A percentile compares a stretch with the other conserved stretches of the same genome.
phyloP scores from a whole-genome alignment of 2,113 vertebrate genomes.

The Thomomys bottae region DNA sequence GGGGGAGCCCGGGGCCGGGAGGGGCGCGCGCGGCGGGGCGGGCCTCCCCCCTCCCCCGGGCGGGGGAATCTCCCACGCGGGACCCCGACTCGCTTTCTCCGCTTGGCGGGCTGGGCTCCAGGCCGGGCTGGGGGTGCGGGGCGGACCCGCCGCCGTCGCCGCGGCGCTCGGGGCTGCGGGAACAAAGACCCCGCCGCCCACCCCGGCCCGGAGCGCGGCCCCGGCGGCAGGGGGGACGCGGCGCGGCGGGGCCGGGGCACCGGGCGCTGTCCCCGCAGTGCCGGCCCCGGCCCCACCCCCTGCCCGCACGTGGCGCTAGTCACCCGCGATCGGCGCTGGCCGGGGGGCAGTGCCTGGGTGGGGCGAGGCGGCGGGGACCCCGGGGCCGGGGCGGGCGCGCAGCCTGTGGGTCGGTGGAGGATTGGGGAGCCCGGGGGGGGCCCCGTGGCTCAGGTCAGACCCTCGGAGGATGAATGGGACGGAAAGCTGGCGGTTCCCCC shows the following conservation, averaged over 20 bases:
- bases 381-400: background rate
- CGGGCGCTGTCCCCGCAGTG: slow-evolving; percentile 57
- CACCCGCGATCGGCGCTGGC: slow-evolving; percentile 51
- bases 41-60: background rate
- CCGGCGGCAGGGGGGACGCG: slow-evolving; percentile 30
- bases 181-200: slow-evolving; percentile 79
- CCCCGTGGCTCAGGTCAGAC: slow-evolving; percentile 43
- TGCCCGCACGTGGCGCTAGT: slow-evolving; percentile 74
- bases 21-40: background rate
- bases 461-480: slow-evolving; percentile 45
- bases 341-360: slow-evolving; percentile 47
- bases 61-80: background rate
- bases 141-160: slow-evolving; percentile 66
- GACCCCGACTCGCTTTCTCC: background rate
- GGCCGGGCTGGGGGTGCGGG: slow-evolving; percentile 55
- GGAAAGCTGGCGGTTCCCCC: slow-evolving; percentile 54
- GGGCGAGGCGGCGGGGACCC: slow-evolving; percentile 54
- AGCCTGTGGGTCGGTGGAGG: background rate
- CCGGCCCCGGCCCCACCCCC: slow-evolving; percentile 62
- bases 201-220: slow-evolving; percentile 64
- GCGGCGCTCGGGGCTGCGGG: slow-evolving; percentile 71
- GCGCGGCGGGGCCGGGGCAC: background rate
- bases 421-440: background rate
- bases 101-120: background rate
- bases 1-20: slow-evolving; percentile 4